Percentiles rank a stretch among this genome's conserved stretches.
These are phyloP conservation scores for Brachyhypopomus gauderio DNA, from an alignment of 2,113 vertebrate genomes.

Conservation along the genomic window DNA sequence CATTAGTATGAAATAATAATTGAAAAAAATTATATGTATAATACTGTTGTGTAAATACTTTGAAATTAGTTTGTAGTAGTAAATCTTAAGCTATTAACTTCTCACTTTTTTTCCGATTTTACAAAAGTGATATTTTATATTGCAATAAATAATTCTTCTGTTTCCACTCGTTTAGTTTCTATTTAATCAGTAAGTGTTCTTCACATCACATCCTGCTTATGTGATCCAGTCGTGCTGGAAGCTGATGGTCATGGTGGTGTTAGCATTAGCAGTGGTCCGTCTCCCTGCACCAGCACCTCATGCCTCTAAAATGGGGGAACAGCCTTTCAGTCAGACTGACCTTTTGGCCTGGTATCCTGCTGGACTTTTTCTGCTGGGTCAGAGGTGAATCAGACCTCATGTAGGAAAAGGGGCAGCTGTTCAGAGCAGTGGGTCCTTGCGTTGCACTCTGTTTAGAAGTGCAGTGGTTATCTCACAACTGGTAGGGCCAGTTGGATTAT, in stretches of 20 bases:
- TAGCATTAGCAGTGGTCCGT: too few species aligned
- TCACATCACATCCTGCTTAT: background rate
- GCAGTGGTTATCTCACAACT: background rate
- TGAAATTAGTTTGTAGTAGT: conserved; percentile 40
- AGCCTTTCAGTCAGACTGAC: too few species aligned
- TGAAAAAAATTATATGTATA: conserved; percentile 45
- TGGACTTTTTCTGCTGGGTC: too few species aligned
- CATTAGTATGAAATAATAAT: conserved; percentile 34
- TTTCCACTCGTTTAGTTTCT: background rate
- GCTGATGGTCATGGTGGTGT: too few species aligned
- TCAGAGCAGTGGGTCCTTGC: background rate
- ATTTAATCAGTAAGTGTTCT: background rate
- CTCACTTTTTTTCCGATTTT: conserved; percentile 46
- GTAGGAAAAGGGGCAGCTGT: too few species aligned
- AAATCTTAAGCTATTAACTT: conserved; percentile 33
- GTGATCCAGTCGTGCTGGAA: too few species aligned
- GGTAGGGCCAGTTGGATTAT: background rate
- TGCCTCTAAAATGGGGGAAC: too few species aligned
- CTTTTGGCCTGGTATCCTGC: too few species aligned
- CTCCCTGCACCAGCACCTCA: too few species aligned
- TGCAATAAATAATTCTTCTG: conserved; percentile 46
- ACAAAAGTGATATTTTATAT: conserved; percentile 58
- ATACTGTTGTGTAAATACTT: conserved; percentile 61
- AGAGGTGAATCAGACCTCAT: background rate
- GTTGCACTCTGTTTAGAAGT: background rate